A percentile compares a stretch with the other conserved stretches of the same genome.
phyloP scores from a whole-genome alignment of 1,140 invertebrate species.

The Drepana arcuata region DNA sequence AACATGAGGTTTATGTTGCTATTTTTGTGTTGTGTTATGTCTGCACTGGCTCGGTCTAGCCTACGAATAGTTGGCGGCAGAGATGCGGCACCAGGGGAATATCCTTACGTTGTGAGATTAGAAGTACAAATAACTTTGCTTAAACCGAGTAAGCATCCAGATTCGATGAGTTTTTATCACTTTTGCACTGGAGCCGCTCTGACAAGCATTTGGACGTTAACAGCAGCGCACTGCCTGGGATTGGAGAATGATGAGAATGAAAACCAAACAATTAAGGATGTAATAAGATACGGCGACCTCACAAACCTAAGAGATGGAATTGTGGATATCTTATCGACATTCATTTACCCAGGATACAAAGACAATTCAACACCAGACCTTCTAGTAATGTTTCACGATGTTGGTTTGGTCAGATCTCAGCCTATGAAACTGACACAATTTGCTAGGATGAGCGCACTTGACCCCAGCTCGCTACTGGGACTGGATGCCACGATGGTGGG shows the following conservation, averaged over 20 bases:
- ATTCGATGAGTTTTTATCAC: background rate
- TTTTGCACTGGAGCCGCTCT: constrained; percentile 4
- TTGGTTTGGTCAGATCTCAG: constrained; percentile 1
- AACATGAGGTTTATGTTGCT: too few species aligned
- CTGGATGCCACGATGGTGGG: background rate
- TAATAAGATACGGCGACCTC: background rate
- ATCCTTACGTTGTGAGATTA: constrained; percentile 8
- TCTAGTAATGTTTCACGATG: background rate
- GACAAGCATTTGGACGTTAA: constrained; percentile 4
- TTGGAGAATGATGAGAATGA: background rate
- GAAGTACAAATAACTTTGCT: background rate
- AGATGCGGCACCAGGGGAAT: constrained; percentile 6
- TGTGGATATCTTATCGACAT: background rate
- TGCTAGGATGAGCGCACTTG: background rate
- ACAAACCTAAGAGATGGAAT: background rate
- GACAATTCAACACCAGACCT: too few species aligned
- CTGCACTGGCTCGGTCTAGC: too few species aligned
- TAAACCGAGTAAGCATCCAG: background rate
- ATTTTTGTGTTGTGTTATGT: too few species aligned
- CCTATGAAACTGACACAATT: background rate
- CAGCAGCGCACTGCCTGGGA: constrained; percentile 7
- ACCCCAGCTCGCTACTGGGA: background rate
- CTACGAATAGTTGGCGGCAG: background rate
- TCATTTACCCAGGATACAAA: constrained; percentile 1
- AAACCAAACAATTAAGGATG: background rate